Conservation (phyloP, 2,797 vertebrate genomes). For the Nothura maculosa region DNA sequence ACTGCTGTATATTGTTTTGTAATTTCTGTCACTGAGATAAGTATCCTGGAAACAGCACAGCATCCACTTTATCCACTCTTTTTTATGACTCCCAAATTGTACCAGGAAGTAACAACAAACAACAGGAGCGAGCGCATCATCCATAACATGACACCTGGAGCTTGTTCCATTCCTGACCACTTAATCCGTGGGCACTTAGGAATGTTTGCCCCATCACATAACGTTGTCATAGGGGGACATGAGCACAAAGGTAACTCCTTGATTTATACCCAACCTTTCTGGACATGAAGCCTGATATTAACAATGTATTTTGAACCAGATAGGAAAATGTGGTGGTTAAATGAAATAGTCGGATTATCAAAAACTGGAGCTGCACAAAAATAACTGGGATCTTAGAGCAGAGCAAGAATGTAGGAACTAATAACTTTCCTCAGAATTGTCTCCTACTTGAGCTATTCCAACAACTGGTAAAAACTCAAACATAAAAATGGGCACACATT, state of each 20-base stretch:
- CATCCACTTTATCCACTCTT: conserved; percentile 33
- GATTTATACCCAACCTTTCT: not conserved
- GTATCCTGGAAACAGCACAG: not conserved
- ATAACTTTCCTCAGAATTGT: not conserved
- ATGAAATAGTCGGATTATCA: not conserved
- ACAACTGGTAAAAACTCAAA: not conserved
- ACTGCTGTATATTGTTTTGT: not conserved
- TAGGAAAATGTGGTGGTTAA: not conserved
- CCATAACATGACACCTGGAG: conserved; percentile 40
- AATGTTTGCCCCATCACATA: not conserved
- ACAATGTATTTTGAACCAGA: not conserved
- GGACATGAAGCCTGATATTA: not conserved
- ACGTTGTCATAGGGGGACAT: not conserved
- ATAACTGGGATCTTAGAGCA: not conserved
- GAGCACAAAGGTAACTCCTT: not conserved
- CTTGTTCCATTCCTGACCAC: conserved; percentile 65
- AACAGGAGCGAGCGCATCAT: conserved; percentile 25
- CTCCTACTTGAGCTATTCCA: not conserved
- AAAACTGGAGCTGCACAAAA: fast-evolving
- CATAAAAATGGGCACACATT: not conserved
- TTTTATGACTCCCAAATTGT: conserved; percentile 53
- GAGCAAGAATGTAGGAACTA: not conserved
- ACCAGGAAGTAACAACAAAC: conserved; percentile 52
- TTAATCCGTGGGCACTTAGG: not conserved
- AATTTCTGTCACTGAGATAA: conserved; percentile 9